Percentiles rank a stretch among this genome's conserved stretches.
Evolutionary conservation across 2,888 invertebrate genomes (phyloP).

Genomic region (Tetrapedia diversipes): DNA sequence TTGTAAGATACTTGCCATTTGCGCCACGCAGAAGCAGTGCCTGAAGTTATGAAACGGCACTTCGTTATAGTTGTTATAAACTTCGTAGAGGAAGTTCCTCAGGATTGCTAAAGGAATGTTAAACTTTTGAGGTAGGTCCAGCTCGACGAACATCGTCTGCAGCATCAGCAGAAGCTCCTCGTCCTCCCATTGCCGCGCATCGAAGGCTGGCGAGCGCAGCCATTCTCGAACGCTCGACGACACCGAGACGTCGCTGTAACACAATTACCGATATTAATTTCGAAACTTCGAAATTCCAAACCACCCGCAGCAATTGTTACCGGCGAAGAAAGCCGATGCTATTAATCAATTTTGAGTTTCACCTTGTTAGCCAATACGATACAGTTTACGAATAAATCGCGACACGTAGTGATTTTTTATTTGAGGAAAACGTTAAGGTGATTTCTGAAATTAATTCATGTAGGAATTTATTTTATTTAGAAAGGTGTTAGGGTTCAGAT

Average conservation of each 20-base stretch:
- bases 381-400: no score
- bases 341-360: no score
- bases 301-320: no score
- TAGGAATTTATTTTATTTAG: no score
- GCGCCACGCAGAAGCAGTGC: slow-evolving; percentile 93
- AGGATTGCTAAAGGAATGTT: slow-evolving; percentile 88
- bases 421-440: no score
- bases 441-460: no score
- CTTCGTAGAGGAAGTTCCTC: slow-evolving; percentile 89
- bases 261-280: not conserved
- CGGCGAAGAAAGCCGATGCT: no score
- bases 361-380: no score
- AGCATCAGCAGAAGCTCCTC: slow-evolving; percentile 90
- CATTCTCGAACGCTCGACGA: slow-evolving; percentile 86
- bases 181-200: slow-evolving; percentile 92
- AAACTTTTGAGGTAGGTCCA: slow-evolving; percentile 89
- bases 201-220: slow-evolving; percentile 89
- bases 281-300: not conserved
- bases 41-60: slow-evolving; percentile 95
- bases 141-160: slow-evolving; percentile 92
- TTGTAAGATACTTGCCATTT: slow-evolving; percentile 91
- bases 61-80: slow-evolving; percentile 92
- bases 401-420: no score
- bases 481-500: no score
- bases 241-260: slow-evolving; percentile 86